Evolutionary conservation across 2,888 invertebrate genomes (phyloP).

Genomic region (Argynnis bischoffii): DNA sequence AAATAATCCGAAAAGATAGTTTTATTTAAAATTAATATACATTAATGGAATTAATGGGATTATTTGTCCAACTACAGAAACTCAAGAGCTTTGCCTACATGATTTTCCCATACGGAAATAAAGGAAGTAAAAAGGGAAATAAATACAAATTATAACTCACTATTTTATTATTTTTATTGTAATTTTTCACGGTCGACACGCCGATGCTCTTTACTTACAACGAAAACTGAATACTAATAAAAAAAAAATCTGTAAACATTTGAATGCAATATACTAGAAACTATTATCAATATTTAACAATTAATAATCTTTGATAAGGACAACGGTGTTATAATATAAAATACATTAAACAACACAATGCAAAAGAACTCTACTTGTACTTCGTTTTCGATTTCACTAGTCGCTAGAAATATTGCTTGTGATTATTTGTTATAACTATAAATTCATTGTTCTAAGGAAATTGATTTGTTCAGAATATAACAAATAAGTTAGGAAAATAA

Average conservation of each 20-base stretch:
- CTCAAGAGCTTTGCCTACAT: no score
- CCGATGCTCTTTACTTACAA: constrained; percentile 55
- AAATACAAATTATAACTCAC: constrained; percentile 58
- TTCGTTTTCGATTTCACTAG: constrained; percentile 23
- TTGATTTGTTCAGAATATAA: neutral
- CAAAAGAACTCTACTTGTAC: constrained; percentile 35
- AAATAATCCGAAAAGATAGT: no score
- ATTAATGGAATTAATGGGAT: no score
- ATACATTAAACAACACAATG: constrained; percentile 32
- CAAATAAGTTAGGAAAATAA: neutral
- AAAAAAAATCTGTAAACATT: constrained; percentile 49
- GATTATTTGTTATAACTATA: neutral
- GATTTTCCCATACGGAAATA: neutral
- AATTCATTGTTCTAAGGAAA: constrained; percentile 2
- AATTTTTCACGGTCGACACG: constrained; percentile 75
- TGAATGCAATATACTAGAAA: constrained; percentile 48
- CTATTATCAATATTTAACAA: constrained; percentile 62
- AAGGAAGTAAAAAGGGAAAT: neutral
- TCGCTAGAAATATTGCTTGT: constrained; percentile 26
- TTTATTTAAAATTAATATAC: no score
- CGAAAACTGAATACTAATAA: constrained; percentile 52
- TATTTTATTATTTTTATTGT: constrained; percentile 82
- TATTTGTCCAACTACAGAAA: no score
- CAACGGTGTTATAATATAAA: constrained; percentile 55
- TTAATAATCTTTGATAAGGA: constrained; percentile 70